phyloP scores from a whole-genome alignment of 2,888 invertebrate genomes.

The Periphyllus acericola region DNA sequence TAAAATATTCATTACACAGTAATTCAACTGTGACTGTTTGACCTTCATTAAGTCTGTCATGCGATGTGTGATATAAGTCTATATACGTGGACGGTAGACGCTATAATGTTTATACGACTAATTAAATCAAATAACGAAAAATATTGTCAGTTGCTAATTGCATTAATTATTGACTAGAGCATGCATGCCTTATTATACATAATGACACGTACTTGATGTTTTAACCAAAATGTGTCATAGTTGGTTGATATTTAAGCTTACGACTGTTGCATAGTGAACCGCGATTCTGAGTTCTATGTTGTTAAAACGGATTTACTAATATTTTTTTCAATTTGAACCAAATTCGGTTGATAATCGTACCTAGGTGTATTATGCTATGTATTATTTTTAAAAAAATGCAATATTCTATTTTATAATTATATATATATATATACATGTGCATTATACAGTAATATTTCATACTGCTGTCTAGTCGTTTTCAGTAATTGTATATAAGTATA shows the following conservation, averaged over 20 bases:
- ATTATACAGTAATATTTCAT: background rate
- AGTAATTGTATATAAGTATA: background rate
- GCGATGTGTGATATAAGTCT: background rate
- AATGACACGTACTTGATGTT: background rate
- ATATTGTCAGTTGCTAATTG: background rate
- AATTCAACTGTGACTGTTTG: background rate
- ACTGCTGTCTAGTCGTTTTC: background rate
- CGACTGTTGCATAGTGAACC: no score
- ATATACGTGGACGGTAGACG: no score
- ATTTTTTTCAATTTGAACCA: background rate
- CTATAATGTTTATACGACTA: background rate
- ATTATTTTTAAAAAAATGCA: background rate
- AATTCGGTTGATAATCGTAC: background rate
- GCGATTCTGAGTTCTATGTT: no score
- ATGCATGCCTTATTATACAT: background rate
- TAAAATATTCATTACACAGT: no score
- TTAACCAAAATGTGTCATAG: background rate
- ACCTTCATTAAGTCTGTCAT: background rate
- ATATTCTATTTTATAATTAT: background rate
- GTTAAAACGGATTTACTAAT: background rate
- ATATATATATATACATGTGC: background rate
- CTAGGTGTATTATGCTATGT: background rate
- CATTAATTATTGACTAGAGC: background rate
- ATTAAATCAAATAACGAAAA: background rate
- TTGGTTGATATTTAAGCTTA: no score